A percentile compares a stretch with the other conserved stretches of the same genome.
phyloP scores from a whole-genome alignment of 2,797 vertebrate genomes.

The Spheniscus humboldti region DNA sequence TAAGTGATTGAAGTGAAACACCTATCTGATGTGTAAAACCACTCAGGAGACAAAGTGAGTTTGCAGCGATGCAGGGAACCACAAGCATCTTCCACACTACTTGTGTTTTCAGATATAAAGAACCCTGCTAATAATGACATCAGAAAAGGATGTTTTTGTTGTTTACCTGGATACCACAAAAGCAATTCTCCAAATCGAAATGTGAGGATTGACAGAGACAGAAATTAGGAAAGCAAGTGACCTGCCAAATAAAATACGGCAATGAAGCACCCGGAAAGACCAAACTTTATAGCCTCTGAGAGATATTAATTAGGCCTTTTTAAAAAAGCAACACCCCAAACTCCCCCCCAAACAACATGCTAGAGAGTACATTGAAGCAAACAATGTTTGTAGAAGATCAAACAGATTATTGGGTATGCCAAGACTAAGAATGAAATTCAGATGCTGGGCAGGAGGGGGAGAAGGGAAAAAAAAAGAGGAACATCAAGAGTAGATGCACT shows the following conservation, averaged over 20 bases:
- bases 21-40: neutral
- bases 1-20: neutral
- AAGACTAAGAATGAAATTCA: neutral
- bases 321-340: neutral
- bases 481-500: neutral
- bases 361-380: neutral
- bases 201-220: neutral
- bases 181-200: neutral
- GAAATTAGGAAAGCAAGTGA: neutral
- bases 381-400: neutral
- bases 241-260: neutral
- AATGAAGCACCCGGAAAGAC: neutral
- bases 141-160: neutral
- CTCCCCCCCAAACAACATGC: neutral
- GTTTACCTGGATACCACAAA: neutral
- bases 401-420: neutral
- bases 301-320: neutral
- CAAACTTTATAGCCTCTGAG: neutral
- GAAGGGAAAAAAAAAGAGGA: too few relatives aligned
- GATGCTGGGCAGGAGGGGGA: neutral
- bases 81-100: neutral
- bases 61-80: neutral
- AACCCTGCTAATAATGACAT: neutral
- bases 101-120: neutral
- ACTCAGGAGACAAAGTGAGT: neutral